Conservation (phyloP, 2,113 vertebrate genomes). For the Pachypanchax playfairii region DNA sequence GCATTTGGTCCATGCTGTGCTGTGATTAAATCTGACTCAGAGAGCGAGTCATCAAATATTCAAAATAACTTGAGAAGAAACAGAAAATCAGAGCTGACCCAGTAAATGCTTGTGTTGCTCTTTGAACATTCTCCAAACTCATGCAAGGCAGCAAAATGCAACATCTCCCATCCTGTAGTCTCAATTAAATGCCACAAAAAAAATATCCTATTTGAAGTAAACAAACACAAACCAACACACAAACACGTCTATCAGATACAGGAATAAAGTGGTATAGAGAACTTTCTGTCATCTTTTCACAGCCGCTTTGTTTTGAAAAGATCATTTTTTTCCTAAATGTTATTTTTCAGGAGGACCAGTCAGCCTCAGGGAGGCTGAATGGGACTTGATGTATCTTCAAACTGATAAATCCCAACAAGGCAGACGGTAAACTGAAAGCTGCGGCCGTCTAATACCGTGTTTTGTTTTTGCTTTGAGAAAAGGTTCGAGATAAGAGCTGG, state of each 20-base stretch:
- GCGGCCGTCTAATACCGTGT: slow-evolving; percentile 4
- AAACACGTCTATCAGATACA: neutral
- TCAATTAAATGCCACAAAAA: neutral
- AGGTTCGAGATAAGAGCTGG: neutral
- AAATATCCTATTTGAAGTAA: neutral
- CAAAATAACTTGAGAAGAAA: slow-evolving; percentile 16
- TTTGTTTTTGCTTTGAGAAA: slow-evolving; percentile 15
- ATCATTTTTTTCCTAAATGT: slow-evolving; percentile 4
- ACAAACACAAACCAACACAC: neutral
- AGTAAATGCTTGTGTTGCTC: neutral
- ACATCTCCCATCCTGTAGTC: slow-evolving; percentile 18
- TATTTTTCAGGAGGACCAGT: slow-evolving; percentile 21
- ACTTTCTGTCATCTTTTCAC: slow-evolving; percentile 1
- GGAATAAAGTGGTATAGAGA: neutral
- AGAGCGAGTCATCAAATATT: slow-evolving; percentile 33
- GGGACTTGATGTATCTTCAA: slow-evolving; percentile 21
- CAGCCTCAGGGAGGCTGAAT: slow-evolving; percentile 21
- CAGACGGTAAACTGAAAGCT: slow-evolving; percentile 1
- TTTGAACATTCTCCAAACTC: neutral
- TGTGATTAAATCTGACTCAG: neutral
- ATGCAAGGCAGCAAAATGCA: neutral
- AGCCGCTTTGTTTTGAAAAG: slow-evolving; percentile 8
- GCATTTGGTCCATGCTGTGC: neutral
- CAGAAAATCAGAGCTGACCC: neutral
- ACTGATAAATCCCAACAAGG: slow-evolving; percentile 4